Base-by-base conservation (phyloP, 92 coral and sea anemone species). In the Palythoa grandis region DNA sequence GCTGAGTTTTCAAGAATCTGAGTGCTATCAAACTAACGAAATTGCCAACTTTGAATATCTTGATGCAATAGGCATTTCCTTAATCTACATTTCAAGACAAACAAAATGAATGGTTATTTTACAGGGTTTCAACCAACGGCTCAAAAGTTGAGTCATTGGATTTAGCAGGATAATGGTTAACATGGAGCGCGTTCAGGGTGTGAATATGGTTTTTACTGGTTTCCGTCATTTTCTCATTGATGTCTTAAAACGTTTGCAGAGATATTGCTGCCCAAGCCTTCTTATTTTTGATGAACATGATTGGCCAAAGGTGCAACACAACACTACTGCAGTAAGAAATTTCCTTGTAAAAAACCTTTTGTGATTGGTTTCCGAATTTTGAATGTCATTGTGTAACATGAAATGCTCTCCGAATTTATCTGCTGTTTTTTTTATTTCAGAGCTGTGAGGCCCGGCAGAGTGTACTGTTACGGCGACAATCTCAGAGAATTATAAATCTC, bases 261-360 rank as follows among this genome's bases (percentile, higher is more conserved):
- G 61, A n/a, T 20, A 66, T 16, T 80, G 85, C 40, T 80, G 85
- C 38, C 85, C 39, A 68, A 80, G 23, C 16, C 43, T 80, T 24
- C 47, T 80, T 4, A 80, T 80, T 50, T 80, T 66, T 56, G 85
- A 80, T 7, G 63, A 80, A 7, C 37, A 48, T 14, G 85, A 80
- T 11, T 80, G 85, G 85, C 24, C 85, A 19, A 63, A 20, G 14
- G 74, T 80, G 4, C 22, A 43, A 48, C 85, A 48, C 74, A 80
- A 80, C 75, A 65, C 65, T 3, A 65, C 85, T 24, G 85, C 85
- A n/a, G 85, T 80, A 48, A 80, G 85, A 24, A 37, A 3, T 35
- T 16, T 11, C 14, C 6, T 39, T 40, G 12, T 37, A 17, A 40
- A n/a, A 17, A 15, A 22, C 6, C 6, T 60, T 60, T 60, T 60